Evolutionary conservation across 2,888 invertebrate genomes (phyloP).

Genomic region (Pemphredon lugubris): DNA sequence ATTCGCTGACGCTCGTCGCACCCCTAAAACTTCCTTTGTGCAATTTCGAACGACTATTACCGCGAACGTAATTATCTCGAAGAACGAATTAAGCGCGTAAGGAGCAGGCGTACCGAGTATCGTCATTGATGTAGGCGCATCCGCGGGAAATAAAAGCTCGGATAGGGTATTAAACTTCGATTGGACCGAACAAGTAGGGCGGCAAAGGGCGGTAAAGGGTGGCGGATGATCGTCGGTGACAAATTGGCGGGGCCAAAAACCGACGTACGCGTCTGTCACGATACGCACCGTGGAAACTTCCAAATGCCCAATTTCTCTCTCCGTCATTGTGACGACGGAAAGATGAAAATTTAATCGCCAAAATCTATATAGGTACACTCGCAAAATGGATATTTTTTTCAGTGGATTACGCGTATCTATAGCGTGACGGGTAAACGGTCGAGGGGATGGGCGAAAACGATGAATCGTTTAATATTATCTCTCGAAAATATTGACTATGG

Average conservation of each 20-base stretch:
- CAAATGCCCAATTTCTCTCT: neutral
- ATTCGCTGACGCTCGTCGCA: too few species aligned
- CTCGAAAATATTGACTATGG: too few species aligned
- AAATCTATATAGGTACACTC: neutral
- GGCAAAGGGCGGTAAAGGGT: neutral
- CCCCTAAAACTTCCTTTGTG: too few species aligned
- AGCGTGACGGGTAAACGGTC: neutral
- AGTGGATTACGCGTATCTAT: neutral
- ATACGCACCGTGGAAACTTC: constrained; percentile 3
- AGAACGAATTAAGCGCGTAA: too few species aligned
- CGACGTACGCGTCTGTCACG: constrained; percentile 9
- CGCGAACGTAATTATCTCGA: too few species aligned
- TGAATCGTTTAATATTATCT: too few species aligned
- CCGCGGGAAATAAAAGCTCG: constrained; percentile 52
- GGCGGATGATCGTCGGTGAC: constrained; percentile 48
- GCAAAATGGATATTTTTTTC: neutral
- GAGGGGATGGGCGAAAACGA: too few species aligned
- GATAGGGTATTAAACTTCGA: constrained; percentile 51
- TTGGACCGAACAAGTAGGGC: constrained; percentile 51
- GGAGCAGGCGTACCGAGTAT: constrained; percentile 34
- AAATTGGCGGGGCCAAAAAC: constrained; percentile 46
- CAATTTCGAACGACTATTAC: too few species aligned
- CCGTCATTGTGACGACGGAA: neutral
- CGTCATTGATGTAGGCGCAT: constrained; percentile 46
- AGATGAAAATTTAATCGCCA: neutral